These are phyloP conservation scores for Netelia melanura DNA, from an alignment of 2,888 invertebrate genomes.

Conservation along the genomic window DNA sequence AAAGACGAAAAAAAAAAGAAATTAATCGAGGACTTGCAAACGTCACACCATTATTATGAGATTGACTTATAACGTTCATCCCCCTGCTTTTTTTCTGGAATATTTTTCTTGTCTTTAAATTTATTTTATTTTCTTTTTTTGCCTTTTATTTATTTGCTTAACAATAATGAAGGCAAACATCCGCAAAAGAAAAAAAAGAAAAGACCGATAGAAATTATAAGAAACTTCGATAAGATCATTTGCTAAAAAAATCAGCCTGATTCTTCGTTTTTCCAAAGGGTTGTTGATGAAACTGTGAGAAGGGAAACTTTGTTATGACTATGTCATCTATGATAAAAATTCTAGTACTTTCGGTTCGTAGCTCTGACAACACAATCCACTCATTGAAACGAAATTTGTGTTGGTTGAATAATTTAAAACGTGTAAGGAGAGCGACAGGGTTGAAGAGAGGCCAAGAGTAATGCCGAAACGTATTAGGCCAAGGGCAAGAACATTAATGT, in stretches of 20 bases:
- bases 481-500: not conserved
- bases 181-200: not conserved
- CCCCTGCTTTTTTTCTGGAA: not conserved
- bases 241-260: constrained; percentile 40
- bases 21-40: not conserved
- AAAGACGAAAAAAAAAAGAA: not conserved
- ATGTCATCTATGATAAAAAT: too few species aligned
- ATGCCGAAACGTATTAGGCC: constrained; percentile 8
- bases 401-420: not conserved
- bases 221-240: not conserved
- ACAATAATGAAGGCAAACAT: constrained; percentile 8
- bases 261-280: constrained; percentile 6
- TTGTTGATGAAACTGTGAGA: not conserved
- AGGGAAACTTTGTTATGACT: too few species aligned
- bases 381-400: constrained; percentile 40
- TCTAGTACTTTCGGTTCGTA: too few species aligned
- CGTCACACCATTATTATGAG: constrained; percentile 9
- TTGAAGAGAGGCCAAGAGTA: not conserved
- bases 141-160: not conserved
- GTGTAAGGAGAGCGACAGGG: not conserved
- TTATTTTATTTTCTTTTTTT: not conserved
- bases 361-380: not conserved
- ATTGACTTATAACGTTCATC: not conserved
- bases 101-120: not conserved
- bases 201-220: not conserved